phyloP scores from a whole-genome alignment of 2,888 invertebrate species.

The Perdita meconis region DNA sequence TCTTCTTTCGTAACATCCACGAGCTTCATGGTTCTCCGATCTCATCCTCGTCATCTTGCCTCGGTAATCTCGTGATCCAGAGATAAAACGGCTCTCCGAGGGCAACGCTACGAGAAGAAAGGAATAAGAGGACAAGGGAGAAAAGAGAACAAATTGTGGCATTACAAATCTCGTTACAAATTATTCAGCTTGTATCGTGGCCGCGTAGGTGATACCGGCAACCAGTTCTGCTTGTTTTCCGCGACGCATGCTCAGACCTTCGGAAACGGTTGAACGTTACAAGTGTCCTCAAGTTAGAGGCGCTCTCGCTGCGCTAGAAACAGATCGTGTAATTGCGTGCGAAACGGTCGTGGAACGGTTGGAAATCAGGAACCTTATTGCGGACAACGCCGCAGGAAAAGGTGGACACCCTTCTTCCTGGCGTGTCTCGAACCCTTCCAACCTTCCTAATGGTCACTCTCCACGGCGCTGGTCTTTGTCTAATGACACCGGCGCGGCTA shows the following conservation, averaged over 20 bases:
- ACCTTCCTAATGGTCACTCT: slow-evolving; percentile 54
- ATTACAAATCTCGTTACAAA: slow-evolving; percentile 14
- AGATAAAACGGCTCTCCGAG: neutral
- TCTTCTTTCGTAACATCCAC: neutral
- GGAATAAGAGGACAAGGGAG: neutral
- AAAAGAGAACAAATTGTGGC: neutral
- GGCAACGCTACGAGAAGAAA: neutral
- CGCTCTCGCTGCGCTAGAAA: slow-evolving; percentile 12
- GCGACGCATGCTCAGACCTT: slow-evolving; percentile 30
- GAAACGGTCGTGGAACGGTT: slow-evolving; percentile 47
- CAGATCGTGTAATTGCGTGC: slow-evolving; percentile 57
- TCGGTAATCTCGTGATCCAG: neutral
- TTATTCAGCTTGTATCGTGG: slow-evolving; percentile 16
- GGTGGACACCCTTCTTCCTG: slow-evolving; percentile 53
- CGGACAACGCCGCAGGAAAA: slow-evolving; percentile 60
- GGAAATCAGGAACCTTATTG: slow-evolving; percentile 45
- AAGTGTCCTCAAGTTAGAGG: slow-evolving; percentile 41
- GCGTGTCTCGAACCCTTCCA: slow-evolving; percentile 35
- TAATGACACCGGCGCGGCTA: slow-evolving; percentile 55
- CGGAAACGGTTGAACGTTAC: slow-evolving; percentile 54
- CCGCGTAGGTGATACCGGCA: slow-evolving; percentile 18
- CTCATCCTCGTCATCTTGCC: neutral
- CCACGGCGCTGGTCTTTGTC: slow-evolving; percentile 49
- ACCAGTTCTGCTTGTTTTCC: slow-evolving; percentile 56
- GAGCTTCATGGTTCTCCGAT: neutral